Evolutionary conservation across 2,888 invertebrate species (phyloP).

Genomic region (Schrankia costaestrigalis): DNA sequence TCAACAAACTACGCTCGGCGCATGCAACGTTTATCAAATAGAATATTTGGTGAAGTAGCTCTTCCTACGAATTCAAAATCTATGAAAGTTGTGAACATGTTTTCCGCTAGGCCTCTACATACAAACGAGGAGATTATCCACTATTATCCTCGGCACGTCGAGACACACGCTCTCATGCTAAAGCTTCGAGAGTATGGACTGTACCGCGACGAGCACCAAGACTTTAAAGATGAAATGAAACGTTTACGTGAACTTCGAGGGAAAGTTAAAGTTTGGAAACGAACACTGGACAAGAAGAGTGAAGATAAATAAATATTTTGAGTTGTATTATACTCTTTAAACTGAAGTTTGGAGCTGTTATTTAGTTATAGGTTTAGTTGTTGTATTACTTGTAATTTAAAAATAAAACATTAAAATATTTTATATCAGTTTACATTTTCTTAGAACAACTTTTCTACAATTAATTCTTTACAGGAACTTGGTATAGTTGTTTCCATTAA

Average conservation of each 20-base stretch:
- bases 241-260: slow-evolving; percentile 88
- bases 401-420: too few relatives aligned
- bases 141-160: slow-evolving; percentile 93
- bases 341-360: too few relatives aligned
- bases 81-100: slow-evolving; percentile 90
- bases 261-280: slow-evolving; percentile 82
- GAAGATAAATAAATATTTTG: slow-evolving; percentile 42
- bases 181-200: slow-evolving; percentile 88
- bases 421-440: too few relatives aligned
- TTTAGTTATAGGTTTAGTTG: background rate
- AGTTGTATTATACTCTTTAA: too few relatives aligned
- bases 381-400: too few relatives aligned
- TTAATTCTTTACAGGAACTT: too few relatives aligned
- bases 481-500: too few relatives aligned
- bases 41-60: slow-evolving; percentile 94
- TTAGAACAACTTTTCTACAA: too few relatives aligned
- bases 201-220: slow-evolving; percentile 92
- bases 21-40: slow-evolving; percentile 92
- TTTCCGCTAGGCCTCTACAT: slow-evolving; percentile 87
- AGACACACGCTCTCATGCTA: slow-evolving; percentile 87
- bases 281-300: slow-evolving; percentile 66
- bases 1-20: slow-evolving; percentile 90
- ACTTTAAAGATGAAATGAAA: slow-evolving; percentile 93
- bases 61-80: slow-evolving; percentile 87
- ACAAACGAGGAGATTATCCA: slow-evolving; percentile 86